Evolutionary conservation across 2,113 vertebrate species (phyloP), one percentile per base, ranked within the genome.

Genomic region (Centropristis striata): DNA sequence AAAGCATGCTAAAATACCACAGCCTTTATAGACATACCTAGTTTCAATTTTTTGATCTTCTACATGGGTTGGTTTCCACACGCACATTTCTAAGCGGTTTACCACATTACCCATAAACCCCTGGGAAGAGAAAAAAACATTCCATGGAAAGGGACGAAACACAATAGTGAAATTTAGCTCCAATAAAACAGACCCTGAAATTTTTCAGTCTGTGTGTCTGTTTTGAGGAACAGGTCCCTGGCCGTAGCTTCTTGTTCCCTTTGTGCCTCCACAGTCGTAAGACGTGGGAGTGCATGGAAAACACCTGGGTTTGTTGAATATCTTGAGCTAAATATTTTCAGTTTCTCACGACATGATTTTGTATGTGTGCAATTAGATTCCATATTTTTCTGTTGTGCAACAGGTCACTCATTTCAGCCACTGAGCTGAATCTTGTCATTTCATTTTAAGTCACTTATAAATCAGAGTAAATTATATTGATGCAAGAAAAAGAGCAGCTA

Each of bases 81-180:
- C 27, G 64, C 66, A 65, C 41, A 81, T 87, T 87, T 92, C 67
- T 49, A 68, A 81, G 80, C 10, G 77, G 72, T 86, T 75, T 41
- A 90, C 88, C 86, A 70, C 86, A 84, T 84, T 84, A 90, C 77
- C 90, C 90, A 88, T 86, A 90, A 92, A 86, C 87, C 86, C 73
- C 67, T 47, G 71, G 78, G 79, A 88, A 49, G 63, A 78, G 82
- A 81, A 88, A 76, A 80, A 70, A 75, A 81, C 59, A 86, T 81
- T 89, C 81, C 80, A 63, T 73, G 67, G 79, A 83, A 80, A 59
- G 41, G 28, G 54, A 66, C 41, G 20, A 66, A 78, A 77, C 66
- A 86, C 83, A 85, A 71, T 68, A 57, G 44, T 60, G 50, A 84
- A 83, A 79, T 81, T 53, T 75, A 54, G 55, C 81, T 90, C 71